These are phyloP conservation scores for Drosophila longiperda DNA, from an alignment of 2,888 invertebrate species.

Conservation along the genomic window DNA sequence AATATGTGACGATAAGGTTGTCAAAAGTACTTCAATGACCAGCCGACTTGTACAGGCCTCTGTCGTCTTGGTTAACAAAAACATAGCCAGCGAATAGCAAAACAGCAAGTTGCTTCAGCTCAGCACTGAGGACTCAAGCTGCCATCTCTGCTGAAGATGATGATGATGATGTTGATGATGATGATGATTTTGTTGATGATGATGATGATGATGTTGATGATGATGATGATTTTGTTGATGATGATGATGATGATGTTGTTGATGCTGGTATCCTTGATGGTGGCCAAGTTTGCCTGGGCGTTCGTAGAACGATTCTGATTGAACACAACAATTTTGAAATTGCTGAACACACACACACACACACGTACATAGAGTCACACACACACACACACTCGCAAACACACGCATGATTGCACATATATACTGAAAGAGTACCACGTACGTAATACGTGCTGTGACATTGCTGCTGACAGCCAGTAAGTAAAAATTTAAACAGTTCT, in stretches of 20 bases:
- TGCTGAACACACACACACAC: constrained; percentile 51
- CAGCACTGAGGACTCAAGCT: constrained; percentile 14
- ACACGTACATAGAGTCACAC: constrained; percentile 3
- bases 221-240: too few species aligned
- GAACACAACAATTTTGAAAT: constrained; percentile 80
- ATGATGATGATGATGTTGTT: constrained; percentile 35
- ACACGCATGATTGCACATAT: constrained; percentile 8
- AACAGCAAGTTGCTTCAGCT: background rate
- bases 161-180: constrained; percentile 36
- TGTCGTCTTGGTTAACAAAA: constrained; percentile 29
- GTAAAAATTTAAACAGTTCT: constrained; percentile 72
- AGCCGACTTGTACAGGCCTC: constrained; percentile 3
- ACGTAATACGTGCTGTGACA: constrained; percentile 73
- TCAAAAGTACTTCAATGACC: constrained; percentile 9
- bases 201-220: constrained; percentile 34
- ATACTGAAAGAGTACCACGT: constrained; percentile 57
- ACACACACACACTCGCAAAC: constrained; percentile 1
- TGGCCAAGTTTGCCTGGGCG: constrained; percentile 46
- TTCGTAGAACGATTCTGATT: constrained; percentile 63
- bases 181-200: constrained; percentile 35
- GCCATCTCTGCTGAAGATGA: constrained; percentile 36
- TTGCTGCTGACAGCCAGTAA: constrained; percentile 60
- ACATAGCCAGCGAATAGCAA: constrained; percentile 23
- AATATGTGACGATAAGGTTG: background rate
- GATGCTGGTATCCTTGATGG: constrained; percentile 28